Base-by-base conservation (phyloP, 92 coral and sea anemone genomes). In the Paramuricea clavata region DNA sequence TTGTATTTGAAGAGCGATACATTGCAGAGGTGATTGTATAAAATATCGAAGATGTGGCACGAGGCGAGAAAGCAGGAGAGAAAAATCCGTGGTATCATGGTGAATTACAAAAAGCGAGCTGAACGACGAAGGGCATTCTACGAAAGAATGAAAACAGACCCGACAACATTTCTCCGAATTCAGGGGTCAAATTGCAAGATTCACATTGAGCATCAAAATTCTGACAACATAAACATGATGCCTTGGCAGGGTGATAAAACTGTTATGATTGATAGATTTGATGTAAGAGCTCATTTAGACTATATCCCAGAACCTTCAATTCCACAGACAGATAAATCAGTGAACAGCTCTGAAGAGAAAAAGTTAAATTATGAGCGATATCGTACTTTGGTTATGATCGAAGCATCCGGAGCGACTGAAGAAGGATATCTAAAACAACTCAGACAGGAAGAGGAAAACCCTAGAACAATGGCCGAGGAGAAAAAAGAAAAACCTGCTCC, bases 181-280 rank as follows among this genome's bases (percentile, higher is more conserved):
- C 95, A 89, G 85, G 98, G 98, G 39, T 95, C 95, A 16, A 92
- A 91, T 15, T 95, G 92, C 81, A 95, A 95, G 88, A 95, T 95
- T 52, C 98, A 95, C 89, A 94, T 95, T 70, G 98, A 94, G 28
- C 93, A 93, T 52, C 98, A 95, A 81, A 90, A 92, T 11, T 90
- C 98, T 0, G 98, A 95, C 64, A 87, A 87, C 26, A 86, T 95
- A 78, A 97, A 94, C 33, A 95, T 95, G 98, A 95, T 95, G 98
- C 98, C 98, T 0, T 95, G 98, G 98, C 98, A 95, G 76, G 98
- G 98, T 4, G 91, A 94, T 47, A 54, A 92, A 8, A 94, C 88
- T 73, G 89, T 92, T 50, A 94, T 94, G 95, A 95, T 95, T 92
- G 98, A 95, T 93, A 92, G 98, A 82, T 95, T 95, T 91, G 96